Evolutionary conservation across 2,888 invertebrate species (phyloP).

Genomic region (Drosophila hamatofila): DNA sequence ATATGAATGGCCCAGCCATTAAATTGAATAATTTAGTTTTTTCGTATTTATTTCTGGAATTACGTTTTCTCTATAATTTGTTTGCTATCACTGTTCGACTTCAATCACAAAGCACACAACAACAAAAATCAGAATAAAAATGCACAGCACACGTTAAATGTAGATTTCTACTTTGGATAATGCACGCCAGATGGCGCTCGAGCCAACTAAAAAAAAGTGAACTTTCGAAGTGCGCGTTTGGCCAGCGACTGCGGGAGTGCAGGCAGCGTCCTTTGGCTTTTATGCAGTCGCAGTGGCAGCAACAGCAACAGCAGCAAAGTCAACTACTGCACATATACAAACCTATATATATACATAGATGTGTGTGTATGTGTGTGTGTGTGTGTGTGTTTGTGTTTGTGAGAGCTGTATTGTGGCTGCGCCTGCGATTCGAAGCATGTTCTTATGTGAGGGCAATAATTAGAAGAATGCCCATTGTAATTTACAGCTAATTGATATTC

Average conservation of each 20-base stretch:
- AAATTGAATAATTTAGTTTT: neutral
- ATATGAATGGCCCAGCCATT: slow-evolving; percentile 95
- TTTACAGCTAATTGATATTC: slow-evolving; percentile 32
- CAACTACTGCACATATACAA: slow-evolving; percentile 40
- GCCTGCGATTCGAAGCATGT: slow-evolving; percentile 51
- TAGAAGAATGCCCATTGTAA: slow-evolving; percentile 15
- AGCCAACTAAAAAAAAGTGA: slow-evolving; percentile 9
- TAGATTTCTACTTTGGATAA: neutral
- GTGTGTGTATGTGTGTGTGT: slow-evolving; percentile 13
- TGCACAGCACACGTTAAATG: slow-evolving; percentile 8
- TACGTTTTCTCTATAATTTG: neutral
- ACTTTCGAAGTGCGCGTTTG: slow-evolving; percentile 67
- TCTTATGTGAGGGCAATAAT: slow-evolving; percentile 29
- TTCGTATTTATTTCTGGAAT: neutral
- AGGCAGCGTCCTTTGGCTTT: slow-evolving; percentile 69
- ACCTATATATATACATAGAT: slow-evolving; percentile 6
- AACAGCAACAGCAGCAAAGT: slow-evolving; percentile 23
- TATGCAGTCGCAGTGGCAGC: slow-evolving; percentile 53
- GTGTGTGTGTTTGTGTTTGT: slow-evolving; percentile 18
- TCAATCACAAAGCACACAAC: slow-evolving; percentile 1
- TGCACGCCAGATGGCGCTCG: slow-evolving; percentile 20
- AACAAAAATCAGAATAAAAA: slow-evolving; percentile 3
- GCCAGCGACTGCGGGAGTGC: slow-evolving; percentile 75
- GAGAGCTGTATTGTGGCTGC: slow-evolving; percentile 44
- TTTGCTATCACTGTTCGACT: slow-evolving; percentile 4